Evolutionary conservation across 2,888 invertebrate genomes (phyloP), one percentile per base, ranked within the genome.

Genomic region (Athalia circularis): DNA sequence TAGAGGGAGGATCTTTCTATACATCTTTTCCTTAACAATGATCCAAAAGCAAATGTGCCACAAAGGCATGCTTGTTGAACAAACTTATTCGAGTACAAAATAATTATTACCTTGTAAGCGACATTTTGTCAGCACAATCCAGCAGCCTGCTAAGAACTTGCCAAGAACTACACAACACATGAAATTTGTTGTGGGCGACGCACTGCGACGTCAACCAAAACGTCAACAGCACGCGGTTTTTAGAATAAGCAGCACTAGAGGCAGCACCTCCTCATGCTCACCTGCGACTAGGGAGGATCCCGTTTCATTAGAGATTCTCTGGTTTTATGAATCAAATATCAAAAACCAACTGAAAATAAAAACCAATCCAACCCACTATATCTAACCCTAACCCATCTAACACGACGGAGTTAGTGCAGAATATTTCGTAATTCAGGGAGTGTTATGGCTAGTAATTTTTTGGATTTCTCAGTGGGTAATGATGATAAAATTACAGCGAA

Each of bases 101-200:
- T 29, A 29, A 29, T 2, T 29, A 29, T 29, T 29, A 75, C 75
- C 75, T 75, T 48, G 75, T 62, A 48, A 75, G 75, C 75, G 75
- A 75, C 75, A 75, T 75, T 64, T 62, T 75, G 75, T 72, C 59
- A 47, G 54, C 68, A 68, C 43, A n/a, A 72, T 72, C 9, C 59
- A 29, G 29, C 29, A 43, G 3, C 64, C 45, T 45, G 7, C 9
- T 72, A 29, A 29, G 4, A 4, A 7, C 9, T 54, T 54, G 57
- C 57, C 11, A 57, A 70, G 9, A 11, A 47, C 57, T 45, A 54
- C 29, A 29, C 29, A 29, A 29, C 29, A 29, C 29, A 29, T 29
- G 29, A 68, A 52, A 15, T 4, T 50, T 15, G 9, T 54, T n/a
- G 52, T 52, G 52, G 52, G 4, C 52, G 11, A 9, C 52, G 11